Evolutionary conservation across 1,140 invertebrate genomes (phyloP).

Genomic region (Schlechtendalia chinensis): DNA sequence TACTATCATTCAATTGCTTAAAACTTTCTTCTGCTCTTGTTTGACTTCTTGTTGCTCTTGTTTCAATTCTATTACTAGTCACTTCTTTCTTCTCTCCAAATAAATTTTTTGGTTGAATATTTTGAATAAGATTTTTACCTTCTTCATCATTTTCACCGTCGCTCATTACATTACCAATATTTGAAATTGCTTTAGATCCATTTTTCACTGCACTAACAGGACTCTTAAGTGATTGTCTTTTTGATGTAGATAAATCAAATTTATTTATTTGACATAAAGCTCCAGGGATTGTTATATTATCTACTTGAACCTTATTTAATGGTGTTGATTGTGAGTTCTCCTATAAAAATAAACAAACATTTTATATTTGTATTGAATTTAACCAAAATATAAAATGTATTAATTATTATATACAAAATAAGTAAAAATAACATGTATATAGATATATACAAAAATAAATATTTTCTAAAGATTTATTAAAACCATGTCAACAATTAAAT

Average conservation of each 20-base stretch:
- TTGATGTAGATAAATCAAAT: conserved; percentile 3
- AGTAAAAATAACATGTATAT: not conserved
- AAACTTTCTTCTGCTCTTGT: conserved; percentile 33
- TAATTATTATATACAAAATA: not conserved
- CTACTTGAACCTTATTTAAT: not conserved
- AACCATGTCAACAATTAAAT: too few relatives aligned
- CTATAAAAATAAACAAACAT: conserved; percentile 13
- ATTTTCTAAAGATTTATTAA: not conserved
- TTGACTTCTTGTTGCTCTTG: conserved; percentile 38
- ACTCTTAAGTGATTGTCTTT: conserved; percentile 10
- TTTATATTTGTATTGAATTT: not conserved
- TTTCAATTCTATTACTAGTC: conserved; percentile 2
- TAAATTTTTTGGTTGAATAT: not conserved
- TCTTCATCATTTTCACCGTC: conserved; percentile 25
- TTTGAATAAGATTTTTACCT: not conserved
- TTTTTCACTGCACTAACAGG: not conserved
- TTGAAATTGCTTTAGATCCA: not conserved
- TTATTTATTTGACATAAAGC: not conserved
- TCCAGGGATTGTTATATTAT: not conserved
- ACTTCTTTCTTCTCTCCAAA: conserved; percentile 31
- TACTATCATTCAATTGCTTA: conserved; percentile 3
- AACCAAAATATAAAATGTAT: not conserved
- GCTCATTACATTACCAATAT: conserved; percentile 32
- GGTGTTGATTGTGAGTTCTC: conserved; percentile 1
- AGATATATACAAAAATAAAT: not conserved